Evolutionary conservation across 1,140 invertebrate species (phyloP), one percentile per base, ranked within the genome.

Genomic region (Acromyrmex echinatior): DNA sequence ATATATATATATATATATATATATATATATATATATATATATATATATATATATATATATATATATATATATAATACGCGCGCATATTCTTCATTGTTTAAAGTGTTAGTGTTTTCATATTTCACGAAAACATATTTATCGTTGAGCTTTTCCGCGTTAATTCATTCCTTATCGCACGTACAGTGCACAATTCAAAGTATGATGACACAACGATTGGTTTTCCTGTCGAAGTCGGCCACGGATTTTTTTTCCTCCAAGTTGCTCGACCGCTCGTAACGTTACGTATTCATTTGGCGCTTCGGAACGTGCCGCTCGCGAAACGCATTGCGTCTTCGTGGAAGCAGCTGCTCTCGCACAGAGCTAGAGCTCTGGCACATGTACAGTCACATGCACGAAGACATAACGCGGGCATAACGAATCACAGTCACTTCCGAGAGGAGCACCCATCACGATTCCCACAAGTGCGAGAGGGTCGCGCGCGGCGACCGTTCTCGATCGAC

Each of bases 381-480:
- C 76, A 76, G 63, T 71, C 84, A 60, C 63, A 80, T 80, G 60
- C 56, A 70, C 66, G 45, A 14, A 58, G 49, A n/a, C 56, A 60
- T 81, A 14, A 62, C 60, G 49, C 73, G 86, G 63, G 87, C 89
- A 85, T 91, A 87, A 82, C 91, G 87, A 92, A 92, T 92, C 71
- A 28, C 21, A 45, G 74, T 16, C 21, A 70, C 28, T 84, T 79
- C 87, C 84, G 39, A 60, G 49, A 63, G 58, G 56, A 74, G 71
- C 80, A 82, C 53, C 70, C 80, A 79, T 63, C 77, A 58, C 65
- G 63, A 91, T 92, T 92, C 91, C 65, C 91, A 92, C 86, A 91
- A 86, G 91, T 87, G 88, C 56, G 86, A 86, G 88, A 90, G 91
- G 89, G 87, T 92, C 89, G 88, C 51, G 53, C 86, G 51, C 58